Conservation (phyloP, 2,797 vertebrate species). For the Poecilia velifera region DNA sequence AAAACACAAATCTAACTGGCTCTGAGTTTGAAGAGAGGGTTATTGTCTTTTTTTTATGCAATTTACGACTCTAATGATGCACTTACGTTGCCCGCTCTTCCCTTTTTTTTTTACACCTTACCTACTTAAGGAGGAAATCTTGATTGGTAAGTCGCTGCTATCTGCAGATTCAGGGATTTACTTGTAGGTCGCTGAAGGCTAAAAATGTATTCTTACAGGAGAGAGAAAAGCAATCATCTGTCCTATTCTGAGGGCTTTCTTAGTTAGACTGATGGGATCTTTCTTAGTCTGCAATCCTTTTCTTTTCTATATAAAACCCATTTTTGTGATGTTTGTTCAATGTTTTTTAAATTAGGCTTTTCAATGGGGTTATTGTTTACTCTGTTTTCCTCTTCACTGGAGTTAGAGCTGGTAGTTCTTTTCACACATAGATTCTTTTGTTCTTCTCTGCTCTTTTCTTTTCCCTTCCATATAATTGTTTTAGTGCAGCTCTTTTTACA, state of each 20-base stretch:
- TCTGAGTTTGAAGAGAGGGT: conserved; percentile 87
- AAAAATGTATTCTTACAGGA: conserved; percentile 91
- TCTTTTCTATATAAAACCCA: conserved; percentile 81
- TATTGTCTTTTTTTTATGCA: conserved; percentile 96
- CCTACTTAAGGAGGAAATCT: conserved; percentile 99
- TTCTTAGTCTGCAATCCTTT: conserved; percentile 84
- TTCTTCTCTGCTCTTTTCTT: conserved; percentile 72
- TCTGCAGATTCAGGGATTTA: conserved; percentile 97
- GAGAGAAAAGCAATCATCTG: conserved; percentile 86
- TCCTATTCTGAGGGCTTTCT: conserved; percentile 87
- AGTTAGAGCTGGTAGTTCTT: conserved; percentile 76
- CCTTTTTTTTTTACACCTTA: conserved; percentile 99
- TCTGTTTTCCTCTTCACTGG: conserved; percentile 69
- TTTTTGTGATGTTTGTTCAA: conserved; percentile 85
- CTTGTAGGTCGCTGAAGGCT: conserved; percentile 91
- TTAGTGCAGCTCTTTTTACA: conserved; percentile 62
- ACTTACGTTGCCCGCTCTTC: conserved; percentile 99
- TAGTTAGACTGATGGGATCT: conserved; percentile 87
- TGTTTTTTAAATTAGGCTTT: conserved; percentile 81
- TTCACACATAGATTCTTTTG: conserved; percentile 67
- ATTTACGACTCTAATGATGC: conserved; percentile 99
- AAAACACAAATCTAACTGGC: conserved; percentile 61
- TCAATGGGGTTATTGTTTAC: conserved; percentile 79
- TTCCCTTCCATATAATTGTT: conserved; percentile 78
- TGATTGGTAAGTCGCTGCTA: conserved; percentile 99